These are phyloP conservation scores for Uropetala carovei DNA, from an alignment of 2,888 invertebrate genomes.

Conservation along the genomic window DNA sequence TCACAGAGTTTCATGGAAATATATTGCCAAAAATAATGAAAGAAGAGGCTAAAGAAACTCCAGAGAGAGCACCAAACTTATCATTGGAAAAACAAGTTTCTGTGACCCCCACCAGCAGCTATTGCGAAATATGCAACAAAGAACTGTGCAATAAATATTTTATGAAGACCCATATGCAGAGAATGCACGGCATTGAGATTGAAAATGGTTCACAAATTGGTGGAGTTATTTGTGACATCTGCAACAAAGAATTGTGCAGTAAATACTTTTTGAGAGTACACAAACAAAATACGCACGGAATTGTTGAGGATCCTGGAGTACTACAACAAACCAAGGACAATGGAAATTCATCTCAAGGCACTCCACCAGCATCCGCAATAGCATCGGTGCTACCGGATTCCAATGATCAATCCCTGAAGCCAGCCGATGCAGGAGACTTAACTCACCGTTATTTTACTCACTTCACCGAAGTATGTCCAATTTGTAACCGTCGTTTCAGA, in stretches of 20 bases:
- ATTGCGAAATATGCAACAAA: slow-evolving; percentile 98
- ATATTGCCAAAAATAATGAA: slow-evolving; percentile 74
- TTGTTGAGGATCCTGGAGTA: slow-evolving; percentile 84
- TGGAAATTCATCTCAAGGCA: slow-evolving; percentile 46
- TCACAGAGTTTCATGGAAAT: slow-evolving; percentile 82
- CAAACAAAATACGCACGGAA: slow-evolving; percentile 98
- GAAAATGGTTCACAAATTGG: slow-evolving; percentile 95
- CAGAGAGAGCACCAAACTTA: slow-evolving; percentile 70
- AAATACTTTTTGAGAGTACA: slow-evolving; percentile 98
- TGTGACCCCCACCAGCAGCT: slow-evolving; percentile 84
- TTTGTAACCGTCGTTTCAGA: slow-evolving; percentile 91
- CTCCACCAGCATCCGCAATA: slow-evolving; percentile 65
- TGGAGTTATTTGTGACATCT: slow-evolving; percentile 97
- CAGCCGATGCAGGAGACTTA: slow-evolving; percentile 78
- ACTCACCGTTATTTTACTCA: slow-evolving; percentile 82
- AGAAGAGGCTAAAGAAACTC: slow-evolving; percentile 71
- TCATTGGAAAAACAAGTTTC: slow-evolving; percentile 24
- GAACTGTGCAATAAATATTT: slow-evolving; percentile 99
- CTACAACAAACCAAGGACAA: slow-evolving; percentile 65
- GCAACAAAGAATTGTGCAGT: slow-evolving; percentile 98
- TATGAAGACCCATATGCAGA: slow-evolving; percentile 99
- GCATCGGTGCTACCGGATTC: slow-evolving; percentile 66
- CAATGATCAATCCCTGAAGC: slow-evolving; percentile 76
- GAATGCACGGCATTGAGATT: slow-evolving; percentile 97
- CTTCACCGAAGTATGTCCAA: slow-evolving; percentile 87